Evolutionary conservation across 2,113 vertebrate species (phyloP), one percentile per base, ranked within the genome.

Genomic region (Cervus canadensis): DNA sequence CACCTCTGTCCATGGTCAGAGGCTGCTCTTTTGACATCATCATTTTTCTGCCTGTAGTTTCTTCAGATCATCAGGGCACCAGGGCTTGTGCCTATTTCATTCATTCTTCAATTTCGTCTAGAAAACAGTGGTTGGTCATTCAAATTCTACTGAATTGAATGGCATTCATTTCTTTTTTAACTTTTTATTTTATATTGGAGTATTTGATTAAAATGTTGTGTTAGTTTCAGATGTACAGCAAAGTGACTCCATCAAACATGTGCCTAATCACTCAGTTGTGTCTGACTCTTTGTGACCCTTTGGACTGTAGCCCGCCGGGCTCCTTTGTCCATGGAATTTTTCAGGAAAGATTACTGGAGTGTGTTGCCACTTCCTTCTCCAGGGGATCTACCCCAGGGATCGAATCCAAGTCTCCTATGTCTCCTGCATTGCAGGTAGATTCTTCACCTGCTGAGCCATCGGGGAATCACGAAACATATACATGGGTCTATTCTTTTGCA

Each of bases 11-110:
- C 1, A 2, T 0, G 6, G 11, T 30, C 6, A 43, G 19, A 43
- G 54, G 25, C 28, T 16, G 36, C 33, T 2, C 5, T 1, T 2
- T 1, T 2, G 2, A n/a, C 13, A 16, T 2, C 7, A 14, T 30
- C 40, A 6, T 17, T 14, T 9, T 59, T 45, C 33, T 23, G 1
- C 16, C 74, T 50, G 76, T 36, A 12, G 30, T 50, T 28, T n/a
- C 36, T 36, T 59, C 19, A 12, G 52, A 25, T 13, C 15, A 1
- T 28, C 7, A n/a, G 82, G 7, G 33, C 48, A 2, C 4, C 6
- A 67, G 16, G 2, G 8, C 5, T 50, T 57, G 21, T 25, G 28
- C 54, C 52, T 23, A 26, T 7, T 6, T 52, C 62, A 54, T 54
- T 40, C 9, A 23, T 71, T 71, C 19, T 74, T 23, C n/a, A 74